Conservation (phyloP, 2,797 vertebrate genomes). For the Chaetophractus vellerosus region DNA sequence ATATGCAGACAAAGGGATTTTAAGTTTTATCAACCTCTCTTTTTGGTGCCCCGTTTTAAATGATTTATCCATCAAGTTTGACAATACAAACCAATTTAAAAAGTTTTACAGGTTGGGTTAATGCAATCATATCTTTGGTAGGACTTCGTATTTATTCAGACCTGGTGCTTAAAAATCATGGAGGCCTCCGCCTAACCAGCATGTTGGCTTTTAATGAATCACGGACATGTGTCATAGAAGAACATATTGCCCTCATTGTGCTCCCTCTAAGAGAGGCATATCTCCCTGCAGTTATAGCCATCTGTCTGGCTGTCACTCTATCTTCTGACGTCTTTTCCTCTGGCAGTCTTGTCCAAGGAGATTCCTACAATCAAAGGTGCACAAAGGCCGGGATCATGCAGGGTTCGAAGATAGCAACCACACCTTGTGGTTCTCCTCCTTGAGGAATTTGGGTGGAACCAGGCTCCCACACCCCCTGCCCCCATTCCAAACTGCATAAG, state of each 20-base stretch:
- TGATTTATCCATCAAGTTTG: slow-evolving; percentile 2
- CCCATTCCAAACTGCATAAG: not conserved
- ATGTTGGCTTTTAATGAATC: slow-evolving; percentile 43
- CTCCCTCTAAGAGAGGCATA: not conserved
- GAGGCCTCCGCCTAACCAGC: not conserved
- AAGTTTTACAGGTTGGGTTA: slow-evolving; percentile 54
- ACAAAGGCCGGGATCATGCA: not conserved
- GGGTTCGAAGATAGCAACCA: not conserved
- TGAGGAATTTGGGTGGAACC: not conserved
- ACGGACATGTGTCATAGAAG: not conserved
- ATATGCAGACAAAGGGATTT: slow-evolving; percentile 66
- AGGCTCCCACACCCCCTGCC: not conserved
- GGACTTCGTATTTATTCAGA: slow-evolving; percentile 69
- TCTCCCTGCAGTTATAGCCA: not conserved
- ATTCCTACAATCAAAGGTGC: not conserved
- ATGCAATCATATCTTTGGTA: slow-evolving; percentile 57
- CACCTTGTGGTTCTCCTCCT: not conserved
- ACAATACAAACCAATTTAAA: slow-evolving; percentile 65
- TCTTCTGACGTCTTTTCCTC: not conserved
- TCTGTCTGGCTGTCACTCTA: not conserved
- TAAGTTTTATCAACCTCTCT: slow-evolving; percentile 63
- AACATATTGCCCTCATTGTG: not conserved
- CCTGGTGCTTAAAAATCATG: slow-evolving; percentile 17
- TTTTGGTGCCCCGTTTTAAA: slow-evolving; percentile 64
- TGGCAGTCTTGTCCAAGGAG: not conserved